These are phyloP conservation scores for Tanytarsus gracilentus DNA, from an alignment of 2,888 invertebrate species.

Conservation along the genomic window DNA sequence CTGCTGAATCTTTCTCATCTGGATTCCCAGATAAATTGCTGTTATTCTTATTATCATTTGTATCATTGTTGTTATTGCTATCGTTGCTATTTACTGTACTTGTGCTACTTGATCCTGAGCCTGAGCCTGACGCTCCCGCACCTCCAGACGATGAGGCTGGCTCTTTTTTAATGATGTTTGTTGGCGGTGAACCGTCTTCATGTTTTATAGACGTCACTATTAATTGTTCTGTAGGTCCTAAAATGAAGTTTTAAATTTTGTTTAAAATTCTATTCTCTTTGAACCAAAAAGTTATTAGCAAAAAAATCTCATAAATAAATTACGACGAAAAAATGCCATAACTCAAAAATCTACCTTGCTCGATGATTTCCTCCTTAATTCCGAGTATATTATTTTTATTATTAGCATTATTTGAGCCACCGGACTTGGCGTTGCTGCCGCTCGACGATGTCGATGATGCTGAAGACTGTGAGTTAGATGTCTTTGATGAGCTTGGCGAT, in stretches of 20 bases:
- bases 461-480: too few relatives aligned
- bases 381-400: constrained; percentile 5
- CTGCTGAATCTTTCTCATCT: constrained; percentile 19
- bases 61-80: constrained; percentile 28
- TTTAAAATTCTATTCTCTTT: neutral
- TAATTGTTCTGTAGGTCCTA: constrained; percentile 22
- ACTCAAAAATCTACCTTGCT: constrained; percentile 19
- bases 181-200: constrained; percentile 27
- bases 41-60: constrained; percentile 22
- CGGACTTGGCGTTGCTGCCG: neutral
- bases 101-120: neutral
- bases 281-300: neutral
- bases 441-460: too few relatives aligned
- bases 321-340: neutral
- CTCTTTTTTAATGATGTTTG: constrained; percentile 27
- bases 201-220: constrained; percentile 28
- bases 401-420: constrained; percentile 10
- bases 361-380: constrained; percentile 28
- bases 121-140: neutral
- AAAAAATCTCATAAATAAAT: neutral
- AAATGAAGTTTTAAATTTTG: neutral
- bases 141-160: constrained; percentile 5
- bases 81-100: constrained; percentile 19
- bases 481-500: constrained; percentile 25
- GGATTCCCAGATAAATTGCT: constrained; percentile 12